A percentile compares a stretch with the other conserved stretches of the same genome.
Evolutionary conservation across 2,113 vertebrate species (phyloP).

Genomic region (Pedionomus torquatus): DNA sequence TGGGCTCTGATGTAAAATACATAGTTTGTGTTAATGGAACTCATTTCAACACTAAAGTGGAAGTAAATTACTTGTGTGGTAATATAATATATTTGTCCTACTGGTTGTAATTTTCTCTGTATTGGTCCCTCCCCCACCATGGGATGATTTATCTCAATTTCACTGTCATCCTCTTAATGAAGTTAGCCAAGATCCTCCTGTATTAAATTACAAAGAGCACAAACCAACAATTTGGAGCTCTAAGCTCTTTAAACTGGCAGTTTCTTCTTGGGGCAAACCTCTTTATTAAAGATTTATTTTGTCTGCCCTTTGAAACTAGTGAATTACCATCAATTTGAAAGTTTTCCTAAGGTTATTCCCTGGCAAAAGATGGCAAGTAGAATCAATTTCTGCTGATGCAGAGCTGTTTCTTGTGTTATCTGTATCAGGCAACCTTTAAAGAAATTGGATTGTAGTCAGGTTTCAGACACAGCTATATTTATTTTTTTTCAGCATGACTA

Average conservation of each 20-base stretch:
- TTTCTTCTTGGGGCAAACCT: slow-evolving; percentile 31
- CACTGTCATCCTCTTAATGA: slow-evolving; percentile 22
- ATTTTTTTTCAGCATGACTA: neutral
- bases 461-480: neutral
- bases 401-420: neutral
- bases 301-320: slow-evolving; percentile 33
- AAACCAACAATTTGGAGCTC: neutral
- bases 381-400: slow-evolving; percentile 16
- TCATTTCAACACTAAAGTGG: neutral
- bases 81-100: neutral
- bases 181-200: slow-evolving; percentile 29
- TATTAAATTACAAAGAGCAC: slow-evolving; percentile 53
- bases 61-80: neutral
- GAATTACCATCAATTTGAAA: slow-evolving; percentile 38
- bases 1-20: neutral
- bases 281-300: slow-evolving; percentile 62
- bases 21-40: neutral
- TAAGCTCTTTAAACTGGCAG: neutral
- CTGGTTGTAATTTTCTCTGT: neutral
- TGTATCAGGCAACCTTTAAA: slow-evolving; percentile 32
- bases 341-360: slow-evolving; percentile 40
- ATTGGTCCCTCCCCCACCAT: neutral
- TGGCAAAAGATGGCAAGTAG: neutral
- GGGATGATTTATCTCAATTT: slow-evolving; percentile 43
- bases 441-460: slow-evolving; percentile 25